These are phyloP conservation scores for Parascotia fuliginaria DNA, from an alignment of 2,888 invertebrate species.

Conservation along the genomic window DNA sequence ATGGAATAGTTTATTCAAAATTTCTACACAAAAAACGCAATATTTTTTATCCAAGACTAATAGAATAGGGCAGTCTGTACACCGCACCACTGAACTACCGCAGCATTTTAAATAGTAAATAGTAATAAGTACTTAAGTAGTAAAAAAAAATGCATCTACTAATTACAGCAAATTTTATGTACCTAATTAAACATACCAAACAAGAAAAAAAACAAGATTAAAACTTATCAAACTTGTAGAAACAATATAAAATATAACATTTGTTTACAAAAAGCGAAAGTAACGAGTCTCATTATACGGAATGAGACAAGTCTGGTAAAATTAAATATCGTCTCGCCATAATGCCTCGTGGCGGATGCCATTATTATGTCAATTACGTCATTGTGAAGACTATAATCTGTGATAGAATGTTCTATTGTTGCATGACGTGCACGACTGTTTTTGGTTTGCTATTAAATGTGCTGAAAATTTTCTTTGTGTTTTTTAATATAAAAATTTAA, in stretches of 20 bases:
- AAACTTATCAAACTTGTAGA: neutral
- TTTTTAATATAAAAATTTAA: too few relatives aligned
- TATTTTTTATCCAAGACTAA: too few relatives aligned
- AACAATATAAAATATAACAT: neutral
- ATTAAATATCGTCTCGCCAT: slow-evolving; percentile 31
- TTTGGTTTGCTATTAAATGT: neutral
- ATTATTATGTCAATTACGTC: slow-evolving; percentile 27
- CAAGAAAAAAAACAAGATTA: neutral
- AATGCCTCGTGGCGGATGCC: slow-evolving; percentile 20
- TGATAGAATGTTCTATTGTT: neutral
- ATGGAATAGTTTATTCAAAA: too few relatives aligned
- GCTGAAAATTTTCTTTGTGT: too few relatives aligned
- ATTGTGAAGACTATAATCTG: slow-evolving; percentile 7
- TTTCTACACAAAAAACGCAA: too few relatives aligned
- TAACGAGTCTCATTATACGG: slow-evolving; percentile 10
- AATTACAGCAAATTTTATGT: neutral
- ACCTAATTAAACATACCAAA: neutral
- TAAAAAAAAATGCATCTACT: neutral
- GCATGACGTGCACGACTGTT: too few relatives aligned
- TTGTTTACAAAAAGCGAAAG: slow-evolving; percentile 5
- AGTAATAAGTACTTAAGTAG: too few relatives aligned
- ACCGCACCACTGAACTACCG: too few relatives aligned
- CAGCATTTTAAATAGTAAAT: too few relatives aligned
- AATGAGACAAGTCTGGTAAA: slow-evolving; percentile 23
- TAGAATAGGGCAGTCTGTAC: too few relatives aligned